Evolutionary conservation across 2,888 invertebrate species (phyloP).

Genomic region (Chrysodeixis includens): DNA sequence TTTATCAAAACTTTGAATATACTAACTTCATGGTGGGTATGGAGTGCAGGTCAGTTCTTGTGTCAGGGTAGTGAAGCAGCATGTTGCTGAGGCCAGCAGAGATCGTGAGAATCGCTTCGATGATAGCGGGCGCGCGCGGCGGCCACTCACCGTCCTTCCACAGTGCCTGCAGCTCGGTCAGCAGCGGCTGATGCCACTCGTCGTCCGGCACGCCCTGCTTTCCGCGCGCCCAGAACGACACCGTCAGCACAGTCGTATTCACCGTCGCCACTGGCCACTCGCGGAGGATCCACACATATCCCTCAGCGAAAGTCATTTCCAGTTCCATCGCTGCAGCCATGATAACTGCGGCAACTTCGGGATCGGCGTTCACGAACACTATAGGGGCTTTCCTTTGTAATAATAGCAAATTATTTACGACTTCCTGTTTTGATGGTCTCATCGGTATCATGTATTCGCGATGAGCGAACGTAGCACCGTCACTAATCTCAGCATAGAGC

Average conservation of each 20-base stretch:
- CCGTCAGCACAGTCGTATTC: constrained; percentile 43
- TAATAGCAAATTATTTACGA: constrained; percentile 22
- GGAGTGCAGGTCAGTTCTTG: constrained; percentile 34
- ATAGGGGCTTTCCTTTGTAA: constrained; percentile 90
- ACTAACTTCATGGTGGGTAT: constrained; percentile 28
- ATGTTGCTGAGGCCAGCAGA: constrained; percentile 21
- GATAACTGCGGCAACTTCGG: constrained; percentile 90
- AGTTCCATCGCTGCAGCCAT: constrained; percentile 89
- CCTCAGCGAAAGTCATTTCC: constrained; percentile 81
- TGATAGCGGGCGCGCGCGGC: constrained; percentile 37
- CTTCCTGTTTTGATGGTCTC: background rate
- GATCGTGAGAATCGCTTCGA: constrained; percentile 58
- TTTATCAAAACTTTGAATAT: background rate
- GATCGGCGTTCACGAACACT: constrained; percentile 94
- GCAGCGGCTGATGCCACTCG: background rate
- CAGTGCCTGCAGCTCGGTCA: no score
- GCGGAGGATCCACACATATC: constrained; percentile 70
- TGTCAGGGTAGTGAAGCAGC: constrained; percentile 23
- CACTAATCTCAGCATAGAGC: constrained; percentile 11
- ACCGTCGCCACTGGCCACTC: constrained; percentile 60
- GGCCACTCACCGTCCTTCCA: constrained; percentile 44
- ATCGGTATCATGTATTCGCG: background rate
- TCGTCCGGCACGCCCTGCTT: constrained; percentile 6
- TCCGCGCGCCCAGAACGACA: constrained; percentile 58
- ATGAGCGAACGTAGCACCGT: background rate